Conservation (phyloP, 2,797 vertebrate species). For the Danionella dracula region DNA sequence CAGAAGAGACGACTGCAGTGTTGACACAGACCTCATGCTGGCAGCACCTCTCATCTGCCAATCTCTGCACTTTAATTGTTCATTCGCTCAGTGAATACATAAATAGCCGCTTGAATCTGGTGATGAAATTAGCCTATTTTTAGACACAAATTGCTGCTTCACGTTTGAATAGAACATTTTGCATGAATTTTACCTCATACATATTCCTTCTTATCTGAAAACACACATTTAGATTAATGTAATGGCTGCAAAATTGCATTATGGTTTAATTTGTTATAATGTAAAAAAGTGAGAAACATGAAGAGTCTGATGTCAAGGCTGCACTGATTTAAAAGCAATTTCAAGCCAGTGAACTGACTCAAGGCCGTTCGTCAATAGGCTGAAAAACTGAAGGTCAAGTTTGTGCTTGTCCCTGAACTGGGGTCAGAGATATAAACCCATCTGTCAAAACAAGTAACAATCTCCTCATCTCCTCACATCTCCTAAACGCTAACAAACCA, state of each 20-base stretch:
- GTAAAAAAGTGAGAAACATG: background rate
- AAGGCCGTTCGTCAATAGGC: slow-evolving; percentile 45
- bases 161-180: slow-evolving; percentile 71
- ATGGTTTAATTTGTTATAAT: background rate
- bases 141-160: slow-evolving; percentile 72
- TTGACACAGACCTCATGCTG: slow-evolving; percentile 40
- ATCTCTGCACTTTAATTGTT: slow-evolving; percentile 70
- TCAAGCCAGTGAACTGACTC: background rate
- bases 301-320: background rate
- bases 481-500: background rate
- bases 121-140: slow-evolving; percentile 66
- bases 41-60: slow-evolving; percentile 45
- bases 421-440: background rate
- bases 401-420: slow-evolving; percentile 5
- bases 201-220: background rate
- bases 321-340: background rate
- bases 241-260: background rate
- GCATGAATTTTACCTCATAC: slow-evolving; percentile 51
- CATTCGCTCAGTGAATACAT: slow-evolving; percentile 70
- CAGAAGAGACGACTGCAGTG: slow-evolving; percentile 26
- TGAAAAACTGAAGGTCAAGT: slow-evolving; percentile 44
- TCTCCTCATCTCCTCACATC: slow-evolving; percentile 16
- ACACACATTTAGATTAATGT: slow-evolving; percentile 28
- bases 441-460: slow-evolving; percentile 11
- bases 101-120: slow-evolving; percentile 68